Percentiles rank a stretch among this genome's conserved stretches.
Conservation (phyloP, 2,113 vertebrate genomes). For the Agapornis roseicollis region DNA sequence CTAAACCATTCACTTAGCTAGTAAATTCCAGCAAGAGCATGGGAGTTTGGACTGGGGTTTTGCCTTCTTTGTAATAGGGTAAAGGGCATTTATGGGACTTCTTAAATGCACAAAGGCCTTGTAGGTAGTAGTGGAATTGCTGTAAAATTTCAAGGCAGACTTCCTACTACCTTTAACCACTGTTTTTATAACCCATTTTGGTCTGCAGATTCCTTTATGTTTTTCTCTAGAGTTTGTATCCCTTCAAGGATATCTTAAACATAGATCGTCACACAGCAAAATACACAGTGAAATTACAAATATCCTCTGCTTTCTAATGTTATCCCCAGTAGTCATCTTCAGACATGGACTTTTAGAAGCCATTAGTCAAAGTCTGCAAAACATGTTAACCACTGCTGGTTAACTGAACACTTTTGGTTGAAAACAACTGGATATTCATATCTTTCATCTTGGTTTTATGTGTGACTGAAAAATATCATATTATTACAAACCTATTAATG, state of each 20-base stretch:
- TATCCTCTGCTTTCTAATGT: not conserved
- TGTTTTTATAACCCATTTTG: not conserved
- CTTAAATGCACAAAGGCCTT: not conserved
- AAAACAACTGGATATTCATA: not conserved
- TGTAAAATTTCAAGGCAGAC: not conserved
- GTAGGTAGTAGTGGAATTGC: not conserved
- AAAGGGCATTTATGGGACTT: conserved; percentile 1
- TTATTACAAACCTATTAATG: not conserved
- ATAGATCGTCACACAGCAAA: not conserved
- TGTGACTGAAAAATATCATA: fast-evolving
- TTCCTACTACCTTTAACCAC: not conserved
- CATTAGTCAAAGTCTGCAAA: not conserved
- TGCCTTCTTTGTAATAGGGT: not conserved
- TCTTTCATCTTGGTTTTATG: not conserved
- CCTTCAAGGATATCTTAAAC: not conserved
- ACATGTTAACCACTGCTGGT: not conserved
- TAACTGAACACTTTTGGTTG: not conserved
- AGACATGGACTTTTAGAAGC: not conserved
- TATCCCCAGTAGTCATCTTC: not conserved
- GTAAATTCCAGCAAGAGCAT: not conserved
- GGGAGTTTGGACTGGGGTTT: not conserved
- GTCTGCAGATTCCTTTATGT: not conserved
- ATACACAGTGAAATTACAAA: not conserved
- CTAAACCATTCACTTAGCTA: conserved; percentile 8
- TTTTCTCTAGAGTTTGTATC: not conserved